A percentile compares a stretch with the other conserved stretches of the same genome.
phyloP scores from a whole-genome alignment of 2,113 vertebrate species.

The Hiodon tergisus region DNA sequence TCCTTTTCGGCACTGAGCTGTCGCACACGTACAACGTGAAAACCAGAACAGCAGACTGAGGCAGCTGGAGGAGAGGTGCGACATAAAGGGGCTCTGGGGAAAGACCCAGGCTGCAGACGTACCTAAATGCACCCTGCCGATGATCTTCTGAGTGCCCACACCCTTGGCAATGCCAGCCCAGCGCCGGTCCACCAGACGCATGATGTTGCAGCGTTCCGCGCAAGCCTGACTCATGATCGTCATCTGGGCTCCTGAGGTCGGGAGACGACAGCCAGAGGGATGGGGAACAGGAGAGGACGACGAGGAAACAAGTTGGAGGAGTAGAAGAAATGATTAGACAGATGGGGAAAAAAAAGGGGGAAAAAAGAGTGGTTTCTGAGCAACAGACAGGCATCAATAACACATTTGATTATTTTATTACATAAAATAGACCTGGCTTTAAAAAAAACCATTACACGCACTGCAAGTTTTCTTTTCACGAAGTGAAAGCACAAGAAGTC shows the following conservation, averaged over 20 bases:
- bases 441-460: no score
- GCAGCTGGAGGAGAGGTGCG: no score
- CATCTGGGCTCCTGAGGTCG: slow-evolving; percentile 87
- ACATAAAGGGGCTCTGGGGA: no score
- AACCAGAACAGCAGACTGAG: no score
- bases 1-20: no score
- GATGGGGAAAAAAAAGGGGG: not conserved
- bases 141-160: slow-evolving; percentile 96
- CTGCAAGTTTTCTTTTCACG: no score
- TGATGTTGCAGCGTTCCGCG: slow-evolving; percentile 96
- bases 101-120: slow-evolving; percentile 15
- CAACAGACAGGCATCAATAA: no score
- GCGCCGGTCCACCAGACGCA: slow-evolving; percentile 92
- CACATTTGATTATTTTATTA: no score
- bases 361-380: not conserved
- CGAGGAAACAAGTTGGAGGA: not conserved
- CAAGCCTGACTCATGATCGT: slow-evolving; percentile 99
- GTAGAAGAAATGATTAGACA: not conserved
- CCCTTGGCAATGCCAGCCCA: slow-evolving; percentile 98
- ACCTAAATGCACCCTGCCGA: slow-evolving; percentile 95
- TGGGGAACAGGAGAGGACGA: not conserved
- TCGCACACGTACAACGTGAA: no score
- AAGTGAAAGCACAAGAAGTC: no score
- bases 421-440: no score
- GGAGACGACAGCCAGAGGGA: slow-evolving; percentile 3